Evolutionary conservation across 2,888 invertebrate genomes (phyloP).

Genomic region (Eremobia ochroleuca): DNA sequence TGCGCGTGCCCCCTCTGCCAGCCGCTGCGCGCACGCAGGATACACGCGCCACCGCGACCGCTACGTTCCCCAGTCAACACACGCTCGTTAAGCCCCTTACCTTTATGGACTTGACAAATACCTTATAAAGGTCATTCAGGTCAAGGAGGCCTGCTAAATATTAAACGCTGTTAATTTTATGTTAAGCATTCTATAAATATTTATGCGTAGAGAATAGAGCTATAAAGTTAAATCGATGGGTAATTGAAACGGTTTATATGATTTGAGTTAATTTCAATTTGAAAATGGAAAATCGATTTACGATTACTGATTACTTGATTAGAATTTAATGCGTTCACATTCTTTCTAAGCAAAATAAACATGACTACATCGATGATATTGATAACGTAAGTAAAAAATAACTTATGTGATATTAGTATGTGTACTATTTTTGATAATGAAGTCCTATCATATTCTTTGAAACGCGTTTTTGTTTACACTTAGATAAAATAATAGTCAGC

Average conservation of each 20-base stretch:
- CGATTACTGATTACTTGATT: constrained; percentile 27
- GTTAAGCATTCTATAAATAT: constrained; percentile 43
- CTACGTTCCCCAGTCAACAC: constrained; percentile 66
- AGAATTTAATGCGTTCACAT: constrained; percentile 21
- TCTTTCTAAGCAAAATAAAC: constrained; percentile 30
- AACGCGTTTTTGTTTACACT: constrained; percentile 60
- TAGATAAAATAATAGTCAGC: constrained; percentile 71
- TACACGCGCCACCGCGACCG: constrained; percentile 81
- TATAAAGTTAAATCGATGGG: constrained; percentile 5
- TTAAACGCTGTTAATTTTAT: constrained; percentile 54
- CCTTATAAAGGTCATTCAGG: constrained; percentile 78
- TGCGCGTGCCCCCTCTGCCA: constrained; percentile 78
- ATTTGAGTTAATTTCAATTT: constrained; percentile 9
- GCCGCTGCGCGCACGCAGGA: constrained; percentile 80
- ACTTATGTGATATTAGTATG: constrained; percentile 23
- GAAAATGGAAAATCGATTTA: not conserved
- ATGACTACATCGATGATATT: constrained; percentile 23
- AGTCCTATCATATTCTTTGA: constrained; percentile 48
- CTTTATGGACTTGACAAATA: constrained; percentile 79
- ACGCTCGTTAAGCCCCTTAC: constrained; percentile 69
- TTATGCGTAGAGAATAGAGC: constrained; percentile 37
- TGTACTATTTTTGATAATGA: constrained; percentile 53
- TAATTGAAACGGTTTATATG: constrained; percentile 26
- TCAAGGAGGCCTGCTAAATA: constrained; percentile 73
- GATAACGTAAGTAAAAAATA: constrained; percentile 23